Conservation (phyloP, 2,797 vertebrate species). For the Acomys russatus region DNA sequence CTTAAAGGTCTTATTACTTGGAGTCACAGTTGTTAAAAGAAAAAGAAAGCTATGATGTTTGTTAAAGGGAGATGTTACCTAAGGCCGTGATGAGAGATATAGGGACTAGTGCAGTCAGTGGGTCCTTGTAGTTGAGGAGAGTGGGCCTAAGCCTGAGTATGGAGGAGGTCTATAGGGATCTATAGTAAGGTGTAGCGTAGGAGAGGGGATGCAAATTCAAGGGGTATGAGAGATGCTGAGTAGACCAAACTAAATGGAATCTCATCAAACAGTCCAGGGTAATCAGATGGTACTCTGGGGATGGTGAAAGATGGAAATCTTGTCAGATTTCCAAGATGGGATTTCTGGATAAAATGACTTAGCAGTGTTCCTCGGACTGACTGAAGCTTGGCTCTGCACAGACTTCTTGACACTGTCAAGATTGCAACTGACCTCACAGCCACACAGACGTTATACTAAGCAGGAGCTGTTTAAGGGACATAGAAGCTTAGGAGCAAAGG, state of each 20-base stretch:
- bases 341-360: neutral
- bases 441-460: neutral
- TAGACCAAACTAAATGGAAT: neutral
- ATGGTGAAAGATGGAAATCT: neutral
- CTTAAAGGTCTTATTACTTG: neutral
- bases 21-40: neutral
- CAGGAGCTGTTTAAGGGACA: too few relatives aligned
- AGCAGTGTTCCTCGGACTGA: neutral
- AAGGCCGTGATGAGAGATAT: accelerated
- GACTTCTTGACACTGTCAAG: neutral
- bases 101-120: neutral
- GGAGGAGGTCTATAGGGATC: neutral
- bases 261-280: neutral
- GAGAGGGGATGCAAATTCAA: too few relatives aligned
- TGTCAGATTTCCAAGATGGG: neutral
- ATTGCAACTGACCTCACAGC: neutral
- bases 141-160: neutral
- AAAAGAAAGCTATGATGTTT: neutral
- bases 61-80: neutral
- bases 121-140: neutral
- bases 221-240: too few relatives aligned
- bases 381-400: neutral
- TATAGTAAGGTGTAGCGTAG: neutral
- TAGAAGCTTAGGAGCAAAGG: neutral
- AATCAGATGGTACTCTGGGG: neutral